Percentiles rank a stretch among this genome's conserved stretches.
Evolutionary conservation across 2,888 invertebrate species (phyloP).

Genomic region (Amiota communis): DNA sequence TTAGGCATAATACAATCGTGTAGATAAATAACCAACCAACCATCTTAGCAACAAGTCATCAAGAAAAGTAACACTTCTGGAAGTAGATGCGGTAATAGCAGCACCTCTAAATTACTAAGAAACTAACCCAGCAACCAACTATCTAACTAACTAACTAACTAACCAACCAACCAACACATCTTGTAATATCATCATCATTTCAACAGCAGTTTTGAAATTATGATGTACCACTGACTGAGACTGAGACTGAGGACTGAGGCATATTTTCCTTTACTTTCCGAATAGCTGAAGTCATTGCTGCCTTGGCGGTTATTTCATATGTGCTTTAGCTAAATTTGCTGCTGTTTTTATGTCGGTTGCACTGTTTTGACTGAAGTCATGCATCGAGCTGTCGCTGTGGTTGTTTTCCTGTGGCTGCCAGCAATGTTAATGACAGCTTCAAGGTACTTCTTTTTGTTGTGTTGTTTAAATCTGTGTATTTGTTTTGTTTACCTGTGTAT

Average conservation of each 20-base stretch:
- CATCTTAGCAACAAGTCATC: slow-evolving; percentile 15
- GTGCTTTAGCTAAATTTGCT: background rate
- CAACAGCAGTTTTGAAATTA: slow-evolving; percentile 47
- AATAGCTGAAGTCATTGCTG: background rate
- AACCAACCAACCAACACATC: background rate
- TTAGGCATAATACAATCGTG: slow-evolving; percentile 45
- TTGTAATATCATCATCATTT: no score
- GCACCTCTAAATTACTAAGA: slow-evolving; percentile 26
- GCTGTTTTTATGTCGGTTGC: slow-evolving; percentile 37
- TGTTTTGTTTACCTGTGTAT: no score
- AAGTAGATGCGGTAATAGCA: slow-evolving; percentile 3
- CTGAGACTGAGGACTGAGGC: background rate
- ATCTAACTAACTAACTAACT: slow-evolving; percentile 23
- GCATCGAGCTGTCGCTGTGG: no score
- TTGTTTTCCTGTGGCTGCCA: slow-evolving; percentile 37
- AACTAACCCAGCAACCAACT: background rate
- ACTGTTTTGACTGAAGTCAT: slow-evolving; percentile 46
- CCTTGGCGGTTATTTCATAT: background rate
- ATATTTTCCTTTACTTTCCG: slow-evolving; percentile 12
- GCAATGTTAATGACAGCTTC: slow-evolving; percentile 64
- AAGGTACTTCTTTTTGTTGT: slow-evolving; percentile 43
- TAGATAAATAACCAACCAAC: background rate
- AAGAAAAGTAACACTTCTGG: background rate
- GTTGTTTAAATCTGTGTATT: background rate
- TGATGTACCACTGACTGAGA: slow-evolving; percentile 51